Evolutionary conservation across 2,888 invertebrate genomes (phyloP).

Genomic region (Crematogaster levior): DNA sequence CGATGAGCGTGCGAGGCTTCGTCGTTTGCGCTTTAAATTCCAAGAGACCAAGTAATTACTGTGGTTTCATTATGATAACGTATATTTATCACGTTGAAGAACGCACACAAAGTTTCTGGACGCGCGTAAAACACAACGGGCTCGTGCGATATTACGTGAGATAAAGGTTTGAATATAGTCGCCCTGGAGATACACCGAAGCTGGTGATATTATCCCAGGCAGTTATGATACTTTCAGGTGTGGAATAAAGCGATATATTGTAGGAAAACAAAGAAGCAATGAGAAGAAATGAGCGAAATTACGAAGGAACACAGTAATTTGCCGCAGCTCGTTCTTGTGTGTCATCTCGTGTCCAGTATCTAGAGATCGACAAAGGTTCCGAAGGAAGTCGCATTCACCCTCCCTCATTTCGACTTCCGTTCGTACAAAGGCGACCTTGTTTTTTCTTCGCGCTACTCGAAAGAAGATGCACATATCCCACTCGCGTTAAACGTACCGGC

Average conservation of each 20-base stretch:
- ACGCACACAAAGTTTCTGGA: slow-evolving; percentile 2
- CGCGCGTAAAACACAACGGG: slow-evolving; percentile 18
- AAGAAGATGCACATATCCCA: not conserved
- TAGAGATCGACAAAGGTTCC: slow-evolving; percentile 56
- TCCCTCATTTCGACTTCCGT: slow-evolving; percentile 65
- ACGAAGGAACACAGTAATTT: slow-evolving; percentile 4
- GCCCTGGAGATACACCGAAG: not conserved
- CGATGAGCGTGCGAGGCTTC: not conserved
- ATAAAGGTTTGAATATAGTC: slow-evolving; percentile 40
- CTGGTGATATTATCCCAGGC: slow-evolving; percentile 1
- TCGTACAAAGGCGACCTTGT: slow-evolving; percentile 71
- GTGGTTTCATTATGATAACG: slow-evolving; percentile 34
- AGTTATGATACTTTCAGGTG: not conserved
- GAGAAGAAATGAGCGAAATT: slow-evolving; percentile 25
- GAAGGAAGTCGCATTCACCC: slow-evolving; percentile 58
- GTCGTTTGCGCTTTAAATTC: slow-evolving; percentile 4
- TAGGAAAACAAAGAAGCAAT: not conserved
- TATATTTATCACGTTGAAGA: slow-evolving; percentile 37
- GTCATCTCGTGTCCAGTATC: slow-evolving; percentile 54
- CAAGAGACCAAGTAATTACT: not conserved
- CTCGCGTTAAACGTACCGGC: not conserved
- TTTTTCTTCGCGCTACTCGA: slow-evolving; percentile 33
- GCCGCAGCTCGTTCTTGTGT: slow-evolving; percentile 8
- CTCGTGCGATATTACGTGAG: slow-evolving; percentile 49
- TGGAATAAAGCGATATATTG: not conserved